Percentiles rank a stretch among this genome's conserved stretches.
Evolutionary conservation across 2,888 invertebrate species (phyloP).

Genomic region (Osmoderma eremita): DNA sequence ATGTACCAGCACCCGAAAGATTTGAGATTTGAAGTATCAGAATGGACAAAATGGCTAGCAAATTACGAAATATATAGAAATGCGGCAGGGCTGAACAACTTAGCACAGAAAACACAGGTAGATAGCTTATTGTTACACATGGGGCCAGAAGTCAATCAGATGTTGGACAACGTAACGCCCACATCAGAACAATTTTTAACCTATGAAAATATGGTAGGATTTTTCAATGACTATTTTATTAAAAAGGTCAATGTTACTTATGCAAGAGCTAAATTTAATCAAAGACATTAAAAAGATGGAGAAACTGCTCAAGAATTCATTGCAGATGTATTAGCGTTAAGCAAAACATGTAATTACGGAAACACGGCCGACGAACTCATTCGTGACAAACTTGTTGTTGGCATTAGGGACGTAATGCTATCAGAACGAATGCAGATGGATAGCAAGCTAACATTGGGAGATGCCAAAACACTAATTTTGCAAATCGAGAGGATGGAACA

Average conservation of each 20-base stretch:
- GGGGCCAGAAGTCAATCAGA: conserved; percentile 34
- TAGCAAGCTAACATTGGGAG: conserved; percentile 44
- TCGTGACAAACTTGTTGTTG: conserved; percentile 51
- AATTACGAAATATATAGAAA: conserved; percentile 44
- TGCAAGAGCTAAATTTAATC: conserved; percentile 41
- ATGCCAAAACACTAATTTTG: conserved; percentile 45
- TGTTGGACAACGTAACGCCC: conserved; percentile 37
- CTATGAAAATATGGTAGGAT: conserved; percentile 39
- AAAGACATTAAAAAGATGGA: conserved; percentile 29
- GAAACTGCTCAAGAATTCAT: conserved; percentile 41
- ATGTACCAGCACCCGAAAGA: conserved; percentile 38
- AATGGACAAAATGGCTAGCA: conserved; percentile 44
- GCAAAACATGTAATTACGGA: conserved; percentile 48
- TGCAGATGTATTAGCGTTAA: conserved; percentile 36
- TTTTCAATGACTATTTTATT: conserved; percentile 40
- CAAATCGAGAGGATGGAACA: conserved; percentile 45
- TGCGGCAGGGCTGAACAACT: conserved; percentile 40
- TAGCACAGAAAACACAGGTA: conserved; percentile 39
- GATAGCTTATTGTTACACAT: conserved; percentile 43
- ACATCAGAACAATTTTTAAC: conserved; percentile 35
- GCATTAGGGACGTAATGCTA: conserved; percentile 47
- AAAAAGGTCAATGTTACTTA: conserved; percentile 37
- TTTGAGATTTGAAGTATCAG: conserved; percentile 43
- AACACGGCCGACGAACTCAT: conserved; percentile 49
- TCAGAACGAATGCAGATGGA: conserved; percentile 47